These are phyloP conservation scores for Hyposmocoma kahamanoa DNA, from an alignment of 1,140 invertebrate species.

Conservation along the genomic window DNA sequence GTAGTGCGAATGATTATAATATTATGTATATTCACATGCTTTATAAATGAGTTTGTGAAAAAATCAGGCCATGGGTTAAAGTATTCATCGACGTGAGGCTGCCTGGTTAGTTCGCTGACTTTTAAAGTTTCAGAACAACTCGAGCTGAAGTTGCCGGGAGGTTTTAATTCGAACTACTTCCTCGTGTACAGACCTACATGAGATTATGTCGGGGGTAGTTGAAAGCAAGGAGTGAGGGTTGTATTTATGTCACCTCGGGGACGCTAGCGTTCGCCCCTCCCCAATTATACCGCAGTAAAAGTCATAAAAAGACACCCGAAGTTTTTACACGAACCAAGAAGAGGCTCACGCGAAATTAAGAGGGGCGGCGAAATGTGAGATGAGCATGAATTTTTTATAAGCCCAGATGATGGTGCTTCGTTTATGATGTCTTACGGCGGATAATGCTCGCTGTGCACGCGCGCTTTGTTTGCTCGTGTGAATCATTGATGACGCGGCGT, in stretches of 20 bases:
- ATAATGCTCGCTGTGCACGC: conserved; percentile 63
- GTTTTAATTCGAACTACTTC: conserved; percentile 51
- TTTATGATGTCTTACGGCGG: conserved; percentile 70
- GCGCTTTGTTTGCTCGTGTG: conserved; percentile 44
- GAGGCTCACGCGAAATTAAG: conserved; percentile 71
- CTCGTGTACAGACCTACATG: conserved; percentile 61
- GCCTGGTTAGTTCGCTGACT: not conserved
- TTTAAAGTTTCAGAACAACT: conserved; percentile 13
- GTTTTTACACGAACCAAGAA: conserved; percentile 71
- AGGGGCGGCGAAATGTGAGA: conserved; percentile 72
- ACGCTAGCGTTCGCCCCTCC: conserved; percentile 63
- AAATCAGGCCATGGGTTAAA: no score
- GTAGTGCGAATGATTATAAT: no score
- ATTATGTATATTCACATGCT: no score
- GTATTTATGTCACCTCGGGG: conserved; percentile 72
- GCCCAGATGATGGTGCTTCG: conserved; percentile 66
- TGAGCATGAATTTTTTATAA: conserved; percentile 73
- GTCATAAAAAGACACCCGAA: conserved; percentile 73
- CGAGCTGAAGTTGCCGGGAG: conserved; percentile 32
- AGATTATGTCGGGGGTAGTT: conserved; percentile 61
- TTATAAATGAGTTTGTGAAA: no score
- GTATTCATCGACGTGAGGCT: no score
- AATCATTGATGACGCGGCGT: conserved; percentile 62
- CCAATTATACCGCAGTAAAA: conserved; percentile 74
- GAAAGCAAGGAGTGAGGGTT: conserved; percentile 47